These are phyloP conservation scores for Thaumatotibia leucotreta DNA, from an alignment of 1,140 invertebrate species.

Conservation along the genomic window DNA sequence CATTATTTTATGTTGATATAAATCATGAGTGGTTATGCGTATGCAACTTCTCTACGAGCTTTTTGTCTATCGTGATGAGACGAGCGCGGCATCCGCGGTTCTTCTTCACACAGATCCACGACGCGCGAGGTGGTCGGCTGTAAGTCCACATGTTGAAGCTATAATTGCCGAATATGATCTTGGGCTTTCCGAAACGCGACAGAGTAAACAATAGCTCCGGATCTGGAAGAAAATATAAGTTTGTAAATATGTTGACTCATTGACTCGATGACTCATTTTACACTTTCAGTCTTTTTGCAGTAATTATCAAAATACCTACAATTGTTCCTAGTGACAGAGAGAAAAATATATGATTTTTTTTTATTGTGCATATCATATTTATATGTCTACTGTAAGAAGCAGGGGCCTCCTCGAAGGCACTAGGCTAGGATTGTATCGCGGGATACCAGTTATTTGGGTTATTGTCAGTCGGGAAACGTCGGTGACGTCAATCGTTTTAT, in stretches of 20 bases:
- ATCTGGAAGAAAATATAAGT: neutral
- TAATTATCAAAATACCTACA: too few relatives aligned
- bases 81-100: slow-evolving; percentile 21
- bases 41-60: slow-evolving; percentile 22
- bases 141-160: neutral
- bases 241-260: neutral
- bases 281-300: neutral
- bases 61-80: slow-evolving; percentile 21
- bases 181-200: slow-evolving; percentile 32
- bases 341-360: too few relatives aligned
- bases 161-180: slow-evolving; percentile 21
- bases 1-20: too few relatives aligned
- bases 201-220: slow-evolving; percentile 16
- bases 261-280: neutral
- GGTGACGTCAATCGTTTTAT: too few relatives aligned
- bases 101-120: slow-evolving; percentile 26
- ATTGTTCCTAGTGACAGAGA: too few relatives aligned
- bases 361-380: too few relatives aligned
- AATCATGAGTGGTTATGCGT: slow-evolving; percentile 37
- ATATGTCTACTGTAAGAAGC: too few relatives aligned
- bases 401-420: too few relatives aligned
- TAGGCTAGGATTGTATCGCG: too few relatives aligned
- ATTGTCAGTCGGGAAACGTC: too few relatives aligned
- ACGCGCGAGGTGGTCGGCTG: neutral
- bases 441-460: too few relatives aligned